phyloP scores from a whole-genome alignment of 2,888 invertebrate species.

The Drosophila nr. fundita region DNA sequence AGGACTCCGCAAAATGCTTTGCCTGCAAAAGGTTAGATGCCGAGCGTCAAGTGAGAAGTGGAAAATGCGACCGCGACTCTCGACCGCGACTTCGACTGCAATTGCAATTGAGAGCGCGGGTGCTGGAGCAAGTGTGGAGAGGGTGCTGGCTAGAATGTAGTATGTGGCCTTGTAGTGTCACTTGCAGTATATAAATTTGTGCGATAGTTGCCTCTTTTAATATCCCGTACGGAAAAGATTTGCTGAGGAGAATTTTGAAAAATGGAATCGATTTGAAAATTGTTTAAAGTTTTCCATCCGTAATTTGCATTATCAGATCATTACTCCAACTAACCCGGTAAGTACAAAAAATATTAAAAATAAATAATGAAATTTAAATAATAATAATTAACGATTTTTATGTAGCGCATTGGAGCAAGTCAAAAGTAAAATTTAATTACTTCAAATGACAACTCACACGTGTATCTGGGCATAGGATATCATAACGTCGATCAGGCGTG shows the following conservation, averaged over 20 bases:
- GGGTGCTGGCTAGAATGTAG: constrained; percentile 12
- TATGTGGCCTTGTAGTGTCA: constrained; percentile 74
- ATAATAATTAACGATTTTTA: neutral
- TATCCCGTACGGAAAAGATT: constrained; percentile 23
- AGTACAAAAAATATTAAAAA: neutral
- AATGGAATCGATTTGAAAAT: neutral
- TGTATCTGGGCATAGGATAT: neutral
- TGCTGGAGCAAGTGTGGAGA: constrained; percentile 4
- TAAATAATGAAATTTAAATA: neutral
- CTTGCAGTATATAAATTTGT: constrained; percentile 72
- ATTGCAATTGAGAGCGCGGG: neutral
- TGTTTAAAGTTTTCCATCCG: neutral
- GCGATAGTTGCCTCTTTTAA: constrained; percentile 18
- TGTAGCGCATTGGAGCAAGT: neutral
- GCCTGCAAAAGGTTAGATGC: constrained; percentile 76
- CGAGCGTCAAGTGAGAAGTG: constrained; percentile 69
- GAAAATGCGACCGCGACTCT: constrained; percentile 51
- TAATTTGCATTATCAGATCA: neutral
- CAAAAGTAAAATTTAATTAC: neutral
- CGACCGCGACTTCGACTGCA: constrained; percentile 25
- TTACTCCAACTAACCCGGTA: neutral
- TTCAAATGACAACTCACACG: fast-evolving
- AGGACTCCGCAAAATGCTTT: constrained; percentile 74
- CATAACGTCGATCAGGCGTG: neutral
- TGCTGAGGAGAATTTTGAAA: neutral